These are phyloP conservation scores for Embiotoca jacksoni DNA, from an alignment of 2,113 vertebrate species.

Conservation along the genomic window DNA sequence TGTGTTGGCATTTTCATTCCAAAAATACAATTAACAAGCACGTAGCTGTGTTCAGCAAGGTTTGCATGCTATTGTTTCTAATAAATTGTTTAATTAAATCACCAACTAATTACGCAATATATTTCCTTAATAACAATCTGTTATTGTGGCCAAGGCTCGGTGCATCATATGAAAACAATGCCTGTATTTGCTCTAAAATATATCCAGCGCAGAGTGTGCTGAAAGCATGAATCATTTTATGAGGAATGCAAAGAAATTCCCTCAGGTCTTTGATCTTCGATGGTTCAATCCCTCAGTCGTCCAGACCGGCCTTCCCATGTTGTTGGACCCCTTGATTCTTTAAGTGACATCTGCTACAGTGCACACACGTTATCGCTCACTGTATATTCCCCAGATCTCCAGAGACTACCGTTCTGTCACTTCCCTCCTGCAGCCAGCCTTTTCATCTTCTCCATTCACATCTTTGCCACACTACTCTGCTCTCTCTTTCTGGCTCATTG, in stretches of 20 bases:
- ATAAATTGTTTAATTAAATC: constrained; percentile 40
- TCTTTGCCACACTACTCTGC: constrained; percentile 45
- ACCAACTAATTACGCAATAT: constrained; percentile 22
- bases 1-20: constrained; percentile 3
- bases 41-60: constrained; percentile 6
- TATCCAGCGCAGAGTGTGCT: neutral
- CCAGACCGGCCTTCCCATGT: constrained; percentile 17
- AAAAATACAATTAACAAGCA: constrained; percentile 20
- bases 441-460: constrained; percentile 62
- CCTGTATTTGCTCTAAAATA: constrained; percentile 18
- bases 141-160: neutral
- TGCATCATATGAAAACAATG: constrained; percentile 19
- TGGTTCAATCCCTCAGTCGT: constrained; percentile 16
- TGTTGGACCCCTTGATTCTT: constrained; percentile 30
- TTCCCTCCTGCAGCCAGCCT: constrained; percentile 55
- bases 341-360: constrained; percentile 42
- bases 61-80: constrained; percentile 8
- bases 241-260: constrained; percentile 28
- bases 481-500: constrained; percentile 30
- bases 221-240: constrained; percentile 21
- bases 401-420: constrained; percentile 55
- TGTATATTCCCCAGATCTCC: constrained; percentile 56
- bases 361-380: constrained; percentile 47
- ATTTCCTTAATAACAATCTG: constrained; percentile 23
- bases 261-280: constrained; percentile 18